These are phyloP conservation scores for Noctua janthe DNA, from an alignment of 2,888 invertebrate species.

Conservation along the genomic window DNA sequence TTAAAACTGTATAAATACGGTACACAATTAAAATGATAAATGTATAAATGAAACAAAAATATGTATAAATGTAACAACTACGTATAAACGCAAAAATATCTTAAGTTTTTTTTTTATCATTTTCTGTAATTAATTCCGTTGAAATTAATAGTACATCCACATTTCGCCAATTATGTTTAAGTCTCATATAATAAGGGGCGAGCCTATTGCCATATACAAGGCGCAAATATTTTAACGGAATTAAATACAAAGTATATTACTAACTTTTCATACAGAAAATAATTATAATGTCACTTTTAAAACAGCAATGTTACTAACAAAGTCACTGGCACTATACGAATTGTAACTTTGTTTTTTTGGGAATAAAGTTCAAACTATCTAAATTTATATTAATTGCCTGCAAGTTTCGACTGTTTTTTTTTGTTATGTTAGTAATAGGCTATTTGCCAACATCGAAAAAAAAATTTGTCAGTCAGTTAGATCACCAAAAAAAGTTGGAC, in stretches of 20 bases:
- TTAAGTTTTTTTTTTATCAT: conserved; percentile 28
- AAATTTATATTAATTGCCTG: neutral
- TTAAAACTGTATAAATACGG: conserved; percentile 59
- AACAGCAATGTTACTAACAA: conserved; percentile 29
- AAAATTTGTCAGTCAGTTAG: no score
- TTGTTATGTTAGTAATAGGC: neutral
- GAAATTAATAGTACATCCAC: neutral
- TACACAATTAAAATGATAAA: conserved; percentile 61
- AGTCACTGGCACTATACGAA: conserved; percentile 23
- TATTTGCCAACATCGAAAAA: no score
- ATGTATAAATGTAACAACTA: conserved; percentile 11
- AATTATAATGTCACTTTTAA: conserved; percentile 50
- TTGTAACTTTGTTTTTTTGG: neutral
- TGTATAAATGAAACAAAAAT: conserved; percentile 45
- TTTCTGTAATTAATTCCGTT: conserved; percentile 36
- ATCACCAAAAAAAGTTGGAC: no score
- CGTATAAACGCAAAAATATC: conserved; percentile 38
- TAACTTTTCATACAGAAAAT: conserved; percentile 29
- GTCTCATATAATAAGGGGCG: neutral
- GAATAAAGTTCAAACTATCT: neutral
- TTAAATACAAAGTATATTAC: conserved; percentile 25
- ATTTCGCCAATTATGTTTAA: neutral
- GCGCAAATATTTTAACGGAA: conserved; percentile 6
- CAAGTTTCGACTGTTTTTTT: neutral
- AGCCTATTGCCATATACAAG: neutral